Percentiles rank a stretch among this genome's conserved stretches.
Evolutionary conservation across 2,797 vertebrate genomes (phyloP).

Genomic region (Pyrocephalus nanus): DNA sequence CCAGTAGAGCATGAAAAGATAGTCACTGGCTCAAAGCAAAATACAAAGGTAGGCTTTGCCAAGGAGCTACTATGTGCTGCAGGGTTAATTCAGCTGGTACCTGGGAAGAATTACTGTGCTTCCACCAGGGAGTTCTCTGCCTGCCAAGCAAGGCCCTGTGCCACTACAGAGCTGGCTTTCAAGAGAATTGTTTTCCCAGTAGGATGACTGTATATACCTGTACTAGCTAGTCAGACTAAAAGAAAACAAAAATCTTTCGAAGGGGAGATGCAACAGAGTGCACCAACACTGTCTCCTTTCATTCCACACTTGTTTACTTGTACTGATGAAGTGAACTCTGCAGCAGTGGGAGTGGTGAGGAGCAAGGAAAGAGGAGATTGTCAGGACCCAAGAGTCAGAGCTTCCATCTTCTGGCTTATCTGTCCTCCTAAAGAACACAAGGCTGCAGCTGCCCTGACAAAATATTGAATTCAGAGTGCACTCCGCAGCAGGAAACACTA

Average conservation of each 20-base stretch:
- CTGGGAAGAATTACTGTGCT: neutral
- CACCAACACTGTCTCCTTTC: accelerated
- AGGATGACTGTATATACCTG: neutral
- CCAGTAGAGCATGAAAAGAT: neutral
- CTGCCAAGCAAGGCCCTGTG: neutral
- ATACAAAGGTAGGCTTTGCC: neutral
- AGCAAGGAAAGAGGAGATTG: neutral
- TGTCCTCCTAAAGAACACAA: neutral
- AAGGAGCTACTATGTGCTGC: neutral
- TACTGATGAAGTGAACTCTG: neutral
- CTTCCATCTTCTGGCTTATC: neutral
- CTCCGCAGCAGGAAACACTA: neutral
- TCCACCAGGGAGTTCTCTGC: neutral
- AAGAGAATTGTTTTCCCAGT: neutral
- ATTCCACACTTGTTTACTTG: neutral
- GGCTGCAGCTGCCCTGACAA: neutral
- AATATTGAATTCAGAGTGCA: neutral
- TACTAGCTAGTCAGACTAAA: neutral
- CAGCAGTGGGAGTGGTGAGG: neutral
- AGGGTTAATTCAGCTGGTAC: neutral
- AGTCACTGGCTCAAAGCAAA: neutral
- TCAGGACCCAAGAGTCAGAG: neutral
- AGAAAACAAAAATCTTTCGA: neutral
- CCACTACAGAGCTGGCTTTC: neutral
- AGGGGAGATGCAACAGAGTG: neutral